Evolutionary conservation across 2,113 vertebrate species (phyloP), one percentile per base, ranked within the genome.

Genomic region (Oryzias javanicus): DNA sequence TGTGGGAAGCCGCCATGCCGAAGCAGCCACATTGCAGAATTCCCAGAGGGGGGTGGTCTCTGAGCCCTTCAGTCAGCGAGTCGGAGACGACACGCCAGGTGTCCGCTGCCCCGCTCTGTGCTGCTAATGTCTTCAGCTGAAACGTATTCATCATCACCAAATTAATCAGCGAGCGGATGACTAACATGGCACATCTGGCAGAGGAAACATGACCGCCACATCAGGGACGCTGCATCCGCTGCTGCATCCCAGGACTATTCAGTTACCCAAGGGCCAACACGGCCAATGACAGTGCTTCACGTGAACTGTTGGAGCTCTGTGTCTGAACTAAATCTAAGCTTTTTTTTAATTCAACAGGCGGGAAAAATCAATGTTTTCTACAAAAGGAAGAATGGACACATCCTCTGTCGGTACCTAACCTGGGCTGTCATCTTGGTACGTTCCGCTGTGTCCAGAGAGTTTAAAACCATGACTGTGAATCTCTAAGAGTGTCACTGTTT

Each of bases 371-470:
- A 92, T 24, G 65, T 94, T 53, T 90, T 85, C 81, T 92, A 86
- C 76, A 88, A 76, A 67, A 87, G 84, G 54, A 76, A 64, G 62
- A 88, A 84, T 45, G 1, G 79, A 70, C 86, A 74, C 27, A 82
- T 94, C 83, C 80, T 94, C 56, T 84, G 86, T 75, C 88, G 93
- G 70, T 94, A 93, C 86, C 74, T 92, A 4, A 84, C 88, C 60
- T 94, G 91, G 88, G 87, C 93, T 65, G 1, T 91, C 83, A 59
- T 94, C 50, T 85, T 96, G 92, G 92, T 96, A 91, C 40, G 93
- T 93, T 60, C 64, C 52, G 58, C 74, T 14, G 19, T 41, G 20
- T 54, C 18, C 19, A 53, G 46, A 60, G 62, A 13, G 74, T 62
- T 59, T 64, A 62, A 77, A 78, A 51, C 42, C 25, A 48, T 52